Evolutionary conservation across 2,113 vertebrate genomes (phyloP), one percentile per base, ranked within the genome.

Genomic region (Perccottus glenii): DNA sequence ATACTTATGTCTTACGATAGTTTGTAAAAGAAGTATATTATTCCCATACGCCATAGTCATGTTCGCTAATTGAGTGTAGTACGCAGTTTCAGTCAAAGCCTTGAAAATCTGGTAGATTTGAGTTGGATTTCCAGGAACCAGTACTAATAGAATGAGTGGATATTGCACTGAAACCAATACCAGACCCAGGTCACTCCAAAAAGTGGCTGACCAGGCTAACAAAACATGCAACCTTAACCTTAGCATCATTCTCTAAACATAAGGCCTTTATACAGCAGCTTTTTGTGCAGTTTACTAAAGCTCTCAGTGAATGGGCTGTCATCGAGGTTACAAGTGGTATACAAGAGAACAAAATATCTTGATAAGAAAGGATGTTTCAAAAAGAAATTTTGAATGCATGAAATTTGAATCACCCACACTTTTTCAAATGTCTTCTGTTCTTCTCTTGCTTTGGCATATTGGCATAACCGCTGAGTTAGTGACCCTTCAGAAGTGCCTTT

Each of bases 401-500:
- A 40, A 40, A 40, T 1, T 40, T 40, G 38, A 53, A 57, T 40
- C 53, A 19, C 52, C 36, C 55, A 40, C 35, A 38, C n/a, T 62
- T 70, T 76, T 67, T 45, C 38, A 72, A 56, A 38, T 36, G 32
- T 42, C 56, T 64, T 63, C 10, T 61, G 51, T 67, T 49, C 62
- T 73, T 64, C 51, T 73, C 44, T 63, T 59, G 43, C 35, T 67
- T 68, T 81, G 76, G 62, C 47, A 60, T 36, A 59, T 10, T 66
- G 64, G 64, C 61, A 36, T 59, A 64, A 63, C 9, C 48, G 15
- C 46, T 73, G 77, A 80, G 63, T 84, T 78, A 78, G 47, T 55
- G 82, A 75, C 75, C 42, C 71, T 61, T 87, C 73, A 70, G 42
- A 69, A 70, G 57, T 10, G 60, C 60, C 57, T 75, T 57, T 66